A percentile compares a stretch with the other conserved stretches of the same genome.
phyloP scores from a whole-genome alignment of 2,888 invertebrate species.

The Eupithecia exiguata region DNA sequence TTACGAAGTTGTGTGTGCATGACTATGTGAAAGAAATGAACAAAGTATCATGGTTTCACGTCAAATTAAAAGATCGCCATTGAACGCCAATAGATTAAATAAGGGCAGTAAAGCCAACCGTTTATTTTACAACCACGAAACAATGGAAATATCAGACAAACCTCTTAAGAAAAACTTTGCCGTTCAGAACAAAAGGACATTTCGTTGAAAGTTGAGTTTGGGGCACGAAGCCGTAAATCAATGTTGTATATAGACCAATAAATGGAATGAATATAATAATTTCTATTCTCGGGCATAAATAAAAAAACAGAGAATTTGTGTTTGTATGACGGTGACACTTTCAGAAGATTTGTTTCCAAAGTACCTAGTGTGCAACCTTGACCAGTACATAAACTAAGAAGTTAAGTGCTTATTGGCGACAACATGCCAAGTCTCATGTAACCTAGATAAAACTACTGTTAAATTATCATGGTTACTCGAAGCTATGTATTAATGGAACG shows the following conservation, averaged over 20 bases:
- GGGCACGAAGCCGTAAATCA: slow-evolving; percentile 64
- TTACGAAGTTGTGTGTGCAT: no score
- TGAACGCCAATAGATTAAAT: slow-evolving; percentile 56
- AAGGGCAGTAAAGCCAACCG: slow-evolving; percentile 68
- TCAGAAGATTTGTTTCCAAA: slow-evolving; percentile 27
- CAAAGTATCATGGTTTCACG: neutral
- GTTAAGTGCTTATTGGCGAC: slow-evolving; percentile 50
- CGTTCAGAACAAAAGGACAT: slow-evolving; percentile 73
- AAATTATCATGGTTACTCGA: slow-evolving; percentile 29
- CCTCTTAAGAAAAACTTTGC: slow-evolving; percentile 72
- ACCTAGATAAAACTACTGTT: slow-evolving; percentile 59
- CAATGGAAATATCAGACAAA: slow-evolving; percentile 75
- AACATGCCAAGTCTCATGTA: slow-evolving; percentile 52
- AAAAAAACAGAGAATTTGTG: neutral
- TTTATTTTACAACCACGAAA: slow-evolving; percentile 70
- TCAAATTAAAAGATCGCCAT: neutral
- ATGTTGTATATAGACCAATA: slow-evolving; percentile 57
- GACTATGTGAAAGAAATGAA: neutral
- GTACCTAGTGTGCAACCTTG: slow-evolving; percentile 47
- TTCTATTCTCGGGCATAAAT: slow-evolving; percentile 44
- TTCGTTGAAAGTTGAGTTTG: slow-evolving; percentile 65
- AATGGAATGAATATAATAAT: slow-evolving; percentile 60
- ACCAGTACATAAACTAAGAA: slow-evolving; percentile 52
- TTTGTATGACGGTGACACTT: slow-evolving; percentile 12
- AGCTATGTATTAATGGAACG: slow-evolving; percentile 17